Base-by-base conservation (phyloP, 2,113 vertebrate genomes). In the Guaruba guarouba region DNA sequence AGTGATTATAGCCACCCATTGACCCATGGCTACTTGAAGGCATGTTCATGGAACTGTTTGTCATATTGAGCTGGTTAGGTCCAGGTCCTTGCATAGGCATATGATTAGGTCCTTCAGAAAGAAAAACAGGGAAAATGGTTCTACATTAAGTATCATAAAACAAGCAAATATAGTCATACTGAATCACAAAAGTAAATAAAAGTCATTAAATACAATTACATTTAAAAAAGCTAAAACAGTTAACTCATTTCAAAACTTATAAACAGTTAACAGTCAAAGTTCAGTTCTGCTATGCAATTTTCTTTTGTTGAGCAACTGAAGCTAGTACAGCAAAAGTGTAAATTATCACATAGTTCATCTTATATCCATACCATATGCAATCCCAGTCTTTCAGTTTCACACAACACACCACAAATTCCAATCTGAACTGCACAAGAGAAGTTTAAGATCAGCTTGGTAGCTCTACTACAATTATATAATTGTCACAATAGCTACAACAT, bases 71-170 rank as follows among this genome's bases (percentile, higher is more conserved):
- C 63, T 99, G 99, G 98, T 97, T 99, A 70, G 99, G 99, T 94
- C 99, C 99, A 46, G 99, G 99, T 96, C 99, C 99, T 98, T 99
- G 99, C 98, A 99, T 99, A 97, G 99, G 98, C 98, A 99, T 99
- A 91, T 99, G 99, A 97, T 99, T 99, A 62, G 99, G 99, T 63
- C 99, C 99, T 99, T 97, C 67, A 91, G 95, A 93, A 90, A 97
- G 93, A 98, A 86, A 83, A 91, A 64, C 1, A 7, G 24, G 9
- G 10, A 31, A 96, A 96, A 70, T 80, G 33, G 84, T 62, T 55
- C 31, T n/a, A 44, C 18, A 13, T 52, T 79, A 90, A 78, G 19
- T 10, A 48, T 15, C 49, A 49, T 18, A 71, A 54, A 93, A 11
- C 33, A 94, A 29, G 29, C 11, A 82, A 84, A 70, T 61, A 49